phyloP scores from a whole-genome alignment of 2,888 invertebrate genomes.

The Aphidius colemani region DNA sequence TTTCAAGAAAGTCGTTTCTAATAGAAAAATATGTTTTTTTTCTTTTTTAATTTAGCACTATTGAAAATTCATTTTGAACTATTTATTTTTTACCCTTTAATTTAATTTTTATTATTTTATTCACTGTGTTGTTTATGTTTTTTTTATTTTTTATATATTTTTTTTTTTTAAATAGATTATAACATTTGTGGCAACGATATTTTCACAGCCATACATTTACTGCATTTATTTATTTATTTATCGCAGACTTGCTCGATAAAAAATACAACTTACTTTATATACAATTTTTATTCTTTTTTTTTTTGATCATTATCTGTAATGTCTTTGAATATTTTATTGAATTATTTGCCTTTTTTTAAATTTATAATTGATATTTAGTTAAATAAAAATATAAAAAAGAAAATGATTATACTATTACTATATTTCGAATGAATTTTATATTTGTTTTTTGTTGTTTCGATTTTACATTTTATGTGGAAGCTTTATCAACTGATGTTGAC shows the following conservation, averaged over 20 bases:
- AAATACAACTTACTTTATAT: conserved; percentile 36
- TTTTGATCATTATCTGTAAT: neutral
- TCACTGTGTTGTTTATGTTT: conserved; percentile 21
- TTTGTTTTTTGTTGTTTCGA: conserved; percentile 16
- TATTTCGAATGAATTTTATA: neutral
- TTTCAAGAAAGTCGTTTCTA: conserved; percentile 33
- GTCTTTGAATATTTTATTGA: too few relatives aligned
- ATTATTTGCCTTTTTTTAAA: too few relatives aligned
- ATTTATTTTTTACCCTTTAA: conserved; percentile 16
- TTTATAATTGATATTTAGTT: too few relatives aligned
- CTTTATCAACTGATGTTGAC: neutral
- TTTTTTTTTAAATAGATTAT: conserved; percentile 32
- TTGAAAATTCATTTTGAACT: conserved; percentile 4
- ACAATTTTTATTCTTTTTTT: conserved; percentile 24
- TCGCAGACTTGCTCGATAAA: conserved; percentile 32
- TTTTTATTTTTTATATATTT: conserved; percentile 17
- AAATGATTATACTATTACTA: neutral
- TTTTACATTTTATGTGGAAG: conserved; percentile 4
- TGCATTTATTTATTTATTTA: conserved; percentile 21
- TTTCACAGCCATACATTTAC: conserved; percentile 42
- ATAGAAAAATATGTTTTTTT: conserved; percentile 43
- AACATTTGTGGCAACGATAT: conserved; percentile 38
- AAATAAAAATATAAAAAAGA: neutral
- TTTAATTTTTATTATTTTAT: conserved; percentile 17
- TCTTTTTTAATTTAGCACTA: neutral